Evolutionary conservation across 2,888 invertebrate genomes (phyloP).

Genomic region (Mystacides longicornis): DNA sequence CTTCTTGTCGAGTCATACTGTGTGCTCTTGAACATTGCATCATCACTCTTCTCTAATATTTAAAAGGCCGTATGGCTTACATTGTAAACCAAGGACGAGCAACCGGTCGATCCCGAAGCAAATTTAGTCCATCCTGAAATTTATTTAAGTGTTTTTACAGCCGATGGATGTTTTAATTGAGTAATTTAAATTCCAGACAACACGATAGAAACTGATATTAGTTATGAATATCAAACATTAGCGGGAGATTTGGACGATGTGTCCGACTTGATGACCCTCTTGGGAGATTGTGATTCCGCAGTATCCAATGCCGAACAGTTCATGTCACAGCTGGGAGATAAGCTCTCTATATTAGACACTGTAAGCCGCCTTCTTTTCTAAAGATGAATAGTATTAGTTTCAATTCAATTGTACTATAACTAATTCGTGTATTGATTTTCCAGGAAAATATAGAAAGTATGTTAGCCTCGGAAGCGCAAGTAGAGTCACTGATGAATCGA

Average conservation of each 20-base stretch:
- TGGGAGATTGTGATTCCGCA: slow-evolving; percentile 80
- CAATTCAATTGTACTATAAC: too few relatives aligned
- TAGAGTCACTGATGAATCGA: slow-evolving; percentile 68
- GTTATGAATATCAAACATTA: slow-evolving; percentile 29
- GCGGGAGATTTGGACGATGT: slow-evolving; percentile 38
- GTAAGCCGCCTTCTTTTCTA: slow-evolving; percentile 36
- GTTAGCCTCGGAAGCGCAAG: slow-evolving; percentile 79
- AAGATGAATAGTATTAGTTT: not conserved
- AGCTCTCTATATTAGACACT: slow-evolving; percentile 78
- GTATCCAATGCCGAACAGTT: slow-evolving; percentile 73
- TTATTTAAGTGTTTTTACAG: too few relatives aligned
- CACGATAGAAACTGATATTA: slow-evolving; percentile 21
- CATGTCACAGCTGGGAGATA: slow-evolving; percentile 63
- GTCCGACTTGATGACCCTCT: slow-evolving; percentile 75
- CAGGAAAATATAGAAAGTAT: slow-evolving; percentile 87
- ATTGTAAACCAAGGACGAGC: too few relatives aligned
- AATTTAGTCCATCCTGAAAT: too few relatives aligned
- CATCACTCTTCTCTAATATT: too few relatives aligned
- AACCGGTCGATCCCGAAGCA: too few relatives aligned
- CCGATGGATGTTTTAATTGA: not conserved
- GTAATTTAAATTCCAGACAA: slow-evolving; percentile 12
- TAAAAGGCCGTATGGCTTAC: too few relatives aligned
- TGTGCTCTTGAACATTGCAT: too few relatives aligned
- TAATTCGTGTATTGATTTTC: slow-evolving; percentile 10
- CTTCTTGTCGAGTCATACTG: too few relatives aligned